A percentile compares a stretch with the other conserved stretches of the same genome.
phyloP scores from a whole-genome alignment of 2,113 vertebrate genomes.

The Ctenodactylus gundi region DNA sequence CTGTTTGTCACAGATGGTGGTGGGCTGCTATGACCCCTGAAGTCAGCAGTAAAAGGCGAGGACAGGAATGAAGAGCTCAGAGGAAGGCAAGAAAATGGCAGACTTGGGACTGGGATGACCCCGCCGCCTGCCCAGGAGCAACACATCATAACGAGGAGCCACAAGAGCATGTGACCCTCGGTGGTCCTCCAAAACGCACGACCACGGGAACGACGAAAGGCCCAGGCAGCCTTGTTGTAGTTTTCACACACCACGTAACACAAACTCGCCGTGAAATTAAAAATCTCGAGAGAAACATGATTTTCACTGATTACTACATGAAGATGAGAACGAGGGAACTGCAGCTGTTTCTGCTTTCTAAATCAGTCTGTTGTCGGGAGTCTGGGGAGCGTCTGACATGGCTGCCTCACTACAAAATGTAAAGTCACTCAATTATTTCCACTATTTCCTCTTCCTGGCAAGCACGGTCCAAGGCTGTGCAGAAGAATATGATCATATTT shows the following conservation, averaged over 20 bases:
- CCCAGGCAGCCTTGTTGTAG: not conserved
- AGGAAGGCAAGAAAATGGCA: not conserved
- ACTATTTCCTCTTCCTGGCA: not conserved
- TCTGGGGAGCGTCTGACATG: accelerated
- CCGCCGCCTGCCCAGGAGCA: not conserved
- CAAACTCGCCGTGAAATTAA: not conserved
- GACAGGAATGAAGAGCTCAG: not conserved
- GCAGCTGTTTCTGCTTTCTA: too few species aligned
- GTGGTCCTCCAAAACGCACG: not conserved
- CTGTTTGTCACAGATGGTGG: accelerated
- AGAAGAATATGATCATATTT: not conserved
- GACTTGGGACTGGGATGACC: too few species aligned
- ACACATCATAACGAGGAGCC: not conserved
- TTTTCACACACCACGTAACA: not conserved
- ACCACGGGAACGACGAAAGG: not conserved
- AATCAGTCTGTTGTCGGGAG: not conserved
- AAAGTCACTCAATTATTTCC: not conserved
- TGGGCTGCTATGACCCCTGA: not conserved
- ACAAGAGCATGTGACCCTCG: accelerated
- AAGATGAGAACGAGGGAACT: not conserved
- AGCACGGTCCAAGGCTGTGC: not conserved
- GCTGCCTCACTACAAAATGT: not conserved
- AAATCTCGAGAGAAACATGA: not conserved
- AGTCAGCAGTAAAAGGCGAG: not conserved
- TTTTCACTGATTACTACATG: not conserved